Conservation (phyloP, 2,888 invertebrate genomes). For the Philhelius pedissequus region DNA sequence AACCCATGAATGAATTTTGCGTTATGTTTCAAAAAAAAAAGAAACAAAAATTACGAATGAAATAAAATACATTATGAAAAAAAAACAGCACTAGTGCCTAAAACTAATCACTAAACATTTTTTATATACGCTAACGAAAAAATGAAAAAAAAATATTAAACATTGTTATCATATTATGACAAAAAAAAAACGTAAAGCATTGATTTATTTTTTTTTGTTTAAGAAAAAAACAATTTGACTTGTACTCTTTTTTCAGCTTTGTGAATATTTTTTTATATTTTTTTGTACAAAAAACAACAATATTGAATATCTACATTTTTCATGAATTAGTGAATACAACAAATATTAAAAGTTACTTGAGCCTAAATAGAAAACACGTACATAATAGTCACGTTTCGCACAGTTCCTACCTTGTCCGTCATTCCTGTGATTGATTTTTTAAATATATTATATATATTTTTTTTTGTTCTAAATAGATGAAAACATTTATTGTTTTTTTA, state of each 20-base stretch:
- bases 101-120: conserved; percentile 69
- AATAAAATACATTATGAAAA: conserved; percentile 37
- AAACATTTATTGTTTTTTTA: not conserved
- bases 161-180: conserved; percentile 44
- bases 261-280: conserved; percentile 1
- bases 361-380: conserved; percentile 40
- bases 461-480: not conserved
- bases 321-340: conserved; percentile 21
- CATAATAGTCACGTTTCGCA: conserved; percentile 52
- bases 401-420: conserved; percentile 59
- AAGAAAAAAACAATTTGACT: not conserved
- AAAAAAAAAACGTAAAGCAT: conserved; percentile 5
- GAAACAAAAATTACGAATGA: conserved; percentile 47
- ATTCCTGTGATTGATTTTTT: conserved; percentile 27
- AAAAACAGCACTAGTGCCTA: conserved; percentile 77
- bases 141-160: conserved; percentile 34
- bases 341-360: not conserved
- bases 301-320: conserved; percentile 13
- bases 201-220: conserved; percentile 31
- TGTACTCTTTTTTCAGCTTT: conserved; percentile 1
- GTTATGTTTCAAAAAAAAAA: conserved; percentile 43
- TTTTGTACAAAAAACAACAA: conserved; percentile 9
- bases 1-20: conserved; percentile 4
- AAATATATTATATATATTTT: not conserved
- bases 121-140: conserved; percentile 66